These are phyloP conservation scores for Nixonia krombeini DNA, from an alignment of 1,140 invertebrate genomes.

Conservation along the genomic window DNA sequence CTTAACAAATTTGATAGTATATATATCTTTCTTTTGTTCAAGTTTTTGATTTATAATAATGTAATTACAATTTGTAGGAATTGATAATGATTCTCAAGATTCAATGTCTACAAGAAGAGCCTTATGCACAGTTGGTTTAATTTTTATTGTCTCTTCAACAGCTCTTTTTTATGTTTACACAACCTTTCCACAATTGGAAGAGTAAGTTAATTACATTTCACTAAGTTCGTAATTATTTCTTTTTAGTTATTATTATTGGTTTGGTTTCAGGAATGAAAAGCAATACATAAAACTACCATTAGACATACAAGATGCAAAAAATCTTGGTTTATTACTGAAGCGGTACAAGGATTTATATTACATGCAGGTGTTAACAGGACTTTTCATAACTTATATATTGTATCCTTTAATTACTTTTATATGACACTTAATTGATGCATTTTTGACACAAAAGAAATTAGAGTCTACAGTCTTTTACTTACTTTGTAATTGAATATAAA, in stretches of 20 bases:
- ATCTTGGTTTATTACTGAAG: slow-evolving; percentile 90
- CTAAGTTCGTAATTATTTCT: slow-evolving; percentile 4
- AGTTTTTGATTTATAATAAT: no score
- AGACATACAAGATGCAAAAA: slow-evolving; percentile 97
- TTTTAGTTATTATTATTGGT: slow-evolving; percentile 9
- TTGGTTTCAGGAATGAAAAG: slow-evolving; percentile 86
- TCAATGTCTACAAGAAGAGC: slow-evolving; percentile 72
- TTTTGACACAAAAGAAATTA: no score
- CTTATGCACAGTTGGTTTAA: slow-evolving; percentile 73
- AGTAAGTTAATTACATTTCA: no score
- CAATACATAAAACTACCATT: slow-evolving; percentile 91
- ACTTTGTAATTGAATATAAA: no score
- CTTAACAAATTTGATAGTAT: no score
- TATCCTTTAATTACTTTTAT: slow-evolving; percentile 83
- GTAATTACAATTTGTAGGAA: neutral
- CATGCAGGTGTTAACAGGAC: slow-evolving; percentile 89
- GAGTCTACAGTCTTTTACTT: no score
- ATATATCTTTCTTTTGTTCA: no score
- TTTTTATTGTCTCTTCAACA: slow-evolving; percentile 77
- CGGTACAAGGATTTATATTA: slow-evolving; percentile 96
- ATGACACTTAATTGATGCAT: no score
- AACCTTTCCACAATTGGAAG: slow-evolving; percentile 85
- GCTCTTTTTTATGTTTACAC: slow-evolving; percentile 79
- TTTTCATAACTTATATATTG: slow-evolving; percentile 97
- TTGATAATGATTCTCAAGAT: neutral